Percentiles rank a stretch among this genome's conserved stretches.
Conservation (phyloP, 2,888 invertebrate species). For the Nasonia oneida region DNA sequence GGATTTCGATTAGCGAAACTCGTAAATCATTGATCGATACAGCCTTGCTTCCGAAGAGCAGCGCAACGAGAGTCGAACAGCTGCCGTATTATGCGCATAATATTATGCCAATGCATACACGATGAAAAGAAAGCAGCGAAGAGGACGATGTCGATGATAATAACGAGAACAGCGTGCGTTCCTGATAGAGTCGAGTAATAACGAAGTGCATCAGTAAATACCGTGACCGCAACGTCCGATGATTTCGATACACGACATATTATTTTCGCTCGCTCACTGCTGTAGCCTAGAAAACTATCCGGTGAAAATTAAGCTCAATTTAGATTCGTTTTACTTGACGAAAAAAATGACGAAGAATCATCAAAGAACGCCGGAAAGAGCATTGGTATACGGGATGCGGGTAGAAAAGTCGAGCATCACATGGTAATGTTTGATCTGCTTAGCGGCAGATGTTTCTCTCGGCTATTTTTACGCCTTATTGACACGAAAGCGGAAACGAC, state of each 20-base stretch:
- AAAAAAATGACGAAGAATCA: constrained; percentile 13
- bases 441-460: constrained; percentile 25
- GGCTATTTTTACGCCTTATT: constrained; percentile 27
- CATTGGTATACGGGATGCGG: constrained; percentile 31
- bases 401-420: constrained; percentile 1
- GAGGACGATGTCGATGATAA: constrained; percentile 59
- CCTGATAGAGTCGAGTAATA: constrained; percentile 75
- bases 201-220: constrained; percentile 74
- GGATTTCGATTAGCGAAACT: too few relatives aligned
- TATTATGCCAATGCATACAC: constrained; percentile 1
- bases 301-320: neutral
- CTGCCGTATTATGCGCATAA: constrained; percentile 5
- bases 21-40: neutral
- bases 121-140: constrained; percentile 39
- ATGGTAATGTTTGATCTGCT: constrained; percentile 24
- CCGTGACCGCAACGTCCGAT: constrained; percentile 71
- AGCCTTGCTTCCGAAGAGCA: neutral
- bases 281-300: neutral
- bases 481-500: constrained; percentile 67
- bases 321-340: neutral
- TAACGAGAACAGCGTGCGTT: constrained; percentile 65
- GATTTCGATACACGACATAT: constrained; percentile 71
- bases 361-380: constrained; percentile 11
- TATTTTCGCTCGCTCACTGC: neutral
- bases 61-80: neutral